A percentile compares a stretch with the other conserved stretches of the same genome.
Conservation (phyloP, 2,797 vertebrate species). For the Spinus pinus region DNA sequence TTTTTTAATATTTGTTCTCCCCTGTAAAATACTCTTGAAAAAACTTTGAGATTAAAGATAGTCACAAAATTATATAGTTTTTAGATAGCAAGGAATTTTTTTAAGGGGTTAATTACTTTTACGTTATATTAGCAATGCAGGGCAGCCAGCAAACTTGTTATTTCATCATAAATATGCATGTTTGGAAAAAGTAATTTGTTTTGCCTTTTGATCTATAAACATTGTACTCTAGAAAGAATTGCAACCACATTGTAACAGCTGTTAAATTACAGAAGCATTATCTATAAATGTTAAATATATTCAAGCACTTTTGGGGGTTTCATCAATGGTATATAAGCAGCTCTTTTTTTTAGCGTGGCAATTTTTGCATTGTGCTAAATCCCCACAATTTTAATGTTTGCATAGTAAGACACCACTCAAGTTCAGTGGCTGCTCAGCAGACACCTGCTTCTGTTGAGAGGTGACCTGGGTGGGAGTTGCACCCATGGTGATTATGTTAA, state of each 20-base stretch:
- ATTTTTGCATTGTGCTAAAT: background rate
- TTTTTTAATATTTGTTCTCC: background rate
- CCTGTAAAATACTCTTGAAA: background rate
- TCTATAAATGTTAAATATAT: background rate
- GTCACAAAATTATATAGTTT: background rate
- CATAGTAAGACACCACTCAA: background rate
- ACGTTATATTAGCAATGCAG: background rate
- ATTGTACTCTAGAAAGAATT: background rate
- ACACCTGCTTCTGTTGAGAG: background rate
- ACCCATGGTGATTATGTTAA: slow-evolving; percentile 49
- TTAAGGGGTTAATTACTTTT: background rate
- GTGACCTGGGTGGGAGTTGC: slow-evolving; percentile 33
- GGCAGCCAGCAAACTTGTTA: background rate
- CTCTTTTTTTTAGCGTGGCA: background rate
- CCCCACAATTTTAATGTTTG: background rate
- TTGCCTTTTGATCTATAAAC: background rate
- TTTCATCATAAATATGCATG: background rate
- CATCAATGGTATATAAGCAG: background rate
- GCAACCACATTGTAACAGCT: background rate
- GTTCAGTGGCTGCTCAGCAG: background rate
- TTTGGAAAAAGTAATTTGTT: background rate
- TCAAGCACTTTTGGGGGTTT: background rate
- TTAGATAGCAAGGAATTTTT: background rate
- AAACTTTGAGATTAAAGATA: background rate
- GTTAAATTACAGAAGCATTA: background rate